Base-by-base conservation (phyloP, 2,888 invertebrate species). In the Campaea margaritaria region DNA sequence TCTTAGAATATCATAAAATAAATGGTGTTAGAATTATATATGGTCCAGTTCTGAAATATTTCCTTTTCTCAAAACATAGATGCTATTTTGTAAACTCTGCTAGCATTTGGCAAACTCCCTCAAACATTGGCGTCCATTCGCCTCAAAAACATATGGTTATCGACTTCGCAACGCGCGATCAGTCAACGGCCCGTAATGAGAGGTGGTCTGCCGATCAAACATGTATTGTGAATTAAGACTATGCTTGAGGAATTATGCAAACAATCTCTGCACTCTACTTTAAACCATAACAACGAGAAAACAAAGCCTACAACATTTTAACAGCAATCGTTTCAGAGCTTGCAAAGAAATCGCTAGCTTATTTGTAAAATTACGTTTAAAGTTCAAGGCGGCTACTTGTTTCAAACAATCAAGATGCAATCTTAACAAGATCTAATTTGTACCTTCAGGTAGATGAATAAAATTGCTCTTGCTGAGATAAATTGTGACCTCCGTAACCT, bases 121-220 rank as follows among this genome's bases (percentile, higher is more conserved):
- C 21, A 44, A 64, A 67, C 27, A 44, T 59, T 63, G 49, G 45
- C 39, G n/a, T 52, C 47, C 15, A 48, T 46, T 56, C 16, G 53
- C 15, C 15, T 56, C 36, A 55, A 66, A 52, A 45, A 62, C 65
- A 69, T 78, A 72, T 82, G 79, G 87, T 88, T 85, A 86, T 81
- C 76, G 70, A 67, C 73, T 83, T 75, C 77, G 83, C 82, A 86
- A 87, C 21, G 21, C 21, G 64, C 60, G 65, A 73, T 75, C 72
- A 78, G 75, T 72, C 78, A 78, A 73, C 73, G 65, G 71, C 67
- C 55, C 61, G 69, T 78, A 83, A 81, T 81, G 71, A 76, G 70
- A 65, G 68, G 68, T 70, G 69, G 65, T 72, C 68, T 67, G 72
- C 77, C 72, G 75, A 75, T 73, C 75, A 79, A 76, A 79, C 74